Conservation (phyloP, 1,140 invertebrate genomes). For the Steinernema feltiae region DNA sequence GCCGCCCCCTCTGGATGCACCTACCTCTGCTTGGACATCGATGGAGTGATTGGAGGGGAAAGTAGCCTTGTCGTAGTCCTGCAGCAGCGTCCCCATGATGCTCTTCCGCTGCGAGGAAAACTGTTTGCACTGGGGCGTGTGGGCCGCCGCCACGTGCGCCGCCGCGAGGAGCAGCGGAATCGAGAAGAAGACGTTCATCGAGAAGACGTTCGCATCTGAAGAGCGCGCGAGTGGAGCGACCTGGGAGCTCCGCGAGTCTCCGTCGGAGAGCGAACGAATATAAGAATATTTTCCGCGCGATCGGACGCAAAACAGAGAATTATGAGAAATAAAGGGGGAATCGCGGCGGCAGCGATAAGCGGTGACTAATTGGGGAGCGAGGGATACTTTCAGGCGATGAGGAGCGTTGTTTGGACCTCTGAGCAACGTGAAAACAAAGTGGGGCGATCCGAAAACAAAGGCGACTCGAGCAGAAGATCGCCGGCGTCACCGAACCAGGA, state of each 20-base stretch:
- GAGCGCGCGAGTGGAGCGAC: background rate
- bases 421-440: no score
- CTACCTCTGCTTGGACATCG: constrained; percentile 46
- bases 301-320: background rate
- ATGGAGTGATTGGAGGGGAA: constrained; percentile 38
- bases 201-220: background rate
- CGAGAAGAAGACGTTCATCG: background rate
- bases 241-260: no score
- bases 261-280: background rate
- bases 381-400: no score
- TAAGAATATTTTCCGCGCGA: background rate
- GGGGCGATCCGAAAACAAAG: no score
- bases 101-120: constrained; percentile 41
- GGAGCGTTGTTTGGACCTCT: no score
- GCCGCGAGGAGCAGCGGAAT: background rate
- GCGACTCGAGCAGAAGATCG: no score
- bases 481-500: no score
- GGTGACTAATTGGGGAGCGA: no score
- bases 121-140: constrained; percentile 21
- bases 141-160: constrained; percentile 2
- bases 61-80: constrained; percentile 45
- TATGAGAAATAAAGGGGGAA: background rate
- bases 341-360: no score
- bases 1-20: no score
- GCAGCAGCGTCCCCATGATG: constrained; percentile 41